Conservation (phyloP, 2,888 invertebrate genomes). For the Polydrusus pterygomalis region DNA sequence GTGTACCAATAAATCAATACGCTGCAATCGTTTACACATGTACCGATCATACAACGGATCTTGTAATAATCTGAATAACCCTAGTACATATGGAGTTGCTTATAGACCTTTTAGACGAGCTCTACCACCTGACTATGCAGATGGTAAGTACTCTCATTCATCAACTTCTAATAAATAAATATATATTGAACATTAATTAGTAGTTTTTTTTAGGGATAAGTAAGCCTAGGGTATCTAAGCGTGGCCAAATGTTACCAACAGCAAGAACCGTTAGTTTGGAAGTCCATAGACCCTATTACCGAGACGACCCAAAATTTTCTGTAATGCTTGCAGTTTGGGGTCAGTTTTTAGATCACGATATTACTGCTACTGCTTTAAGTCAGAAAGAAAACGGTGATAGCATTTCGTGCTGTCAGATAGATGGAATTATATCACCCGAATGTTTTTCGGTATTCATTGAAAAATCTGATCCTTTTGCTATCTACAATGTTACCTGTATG, state of each 20-base stretch:
- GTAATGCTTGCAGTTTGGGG: slow-evolving; percentile 93
- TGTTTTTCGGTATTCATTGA: slow-evolving; percentile 86
- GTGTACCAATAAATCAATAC: slow-evolving; percentile 59
- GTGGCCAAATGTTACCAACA: slow-evolving; percentile 76
- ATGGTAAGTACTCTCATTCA: slow-evolving; percentile 75
- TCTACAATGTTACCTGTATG: slow-evolving; percentile 84
- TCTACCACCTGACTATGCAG: slow-evolving; percentile 84
- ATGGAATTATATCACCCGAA: slow-evolving; percentile 78
- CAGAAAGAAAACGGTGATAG: slow-evolving; percentile 82
- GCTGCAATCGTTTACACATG: slow-evolving; percentile 66
- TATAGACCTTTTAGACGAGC: slow-evolving; percentile 84
- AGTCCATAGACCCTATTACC: slow-evolving; percentile 84
- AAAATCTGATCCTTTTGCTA: slow-evolving; percentile 80
- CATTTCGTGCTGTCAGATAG: slow-evolving; percentile 80
- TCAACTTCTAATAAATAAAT: not conserved
- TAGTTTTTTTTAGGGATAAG: slow-evolving; percentile 74
- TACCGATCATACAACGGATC: slow-evolving; percentile 83
- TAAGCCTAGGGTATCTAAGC: slow-evolving; percentile 76
- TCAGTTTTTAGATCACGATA: slow-evolving; percentile 91
- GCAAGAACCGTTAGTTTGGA: slow-evolving; percentile 84
- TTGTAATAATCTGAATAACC: slow-evolving; percentile 83
- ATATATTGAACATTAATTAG: not conserved
- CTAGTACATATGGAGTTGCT: slow-evolving; percentile 81
- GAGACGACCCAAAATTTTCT: slow-evolving; percentile 84
- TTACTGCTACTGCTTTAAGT: slow-evolving; percentile 88